Base-by-base conservation (phyloP, 2,113 vertebrate species). In the Cyanoderma ruficeps region DNA sequence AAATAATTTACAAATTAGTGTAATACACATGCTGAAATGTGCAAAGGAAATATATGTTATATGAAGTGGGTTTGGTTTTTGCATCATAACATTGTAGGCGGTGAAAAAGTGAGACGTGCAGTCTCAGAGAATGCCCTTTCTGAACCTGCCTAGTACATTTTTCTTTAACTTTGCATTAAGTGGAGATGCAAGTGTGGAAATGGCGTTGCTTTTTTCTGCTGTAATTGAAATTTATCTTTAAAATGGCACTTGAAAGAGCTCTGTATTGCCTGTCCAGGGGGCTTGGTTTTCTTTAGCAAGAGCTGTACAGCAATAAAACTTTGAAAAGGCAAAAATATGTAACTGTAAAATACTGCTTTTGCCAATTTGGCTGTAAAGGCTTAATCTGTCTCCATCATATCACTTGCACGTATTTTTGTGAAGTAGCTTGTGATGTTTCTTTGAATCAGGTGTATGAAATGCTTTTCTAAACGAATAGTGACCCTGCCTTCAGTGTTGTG, bases 51-150 rank as follows among this genome's bases (percentile, higher is more conserved):
- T 23, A 9, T 1, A 0, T 0, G 0, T 42, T 59, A 25, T 11
- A 20, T n/a, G 15, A 55, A 28, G 14, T 24, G 10, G 30, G 44
- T 27, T 64, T 47, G 12, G 1, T 2, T 63, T 85, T 77, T 74
- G 55, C 19, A 5, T 50, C 4, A 0, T 24, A 28, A 13, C 16
- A 53, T 27, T 10, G 13, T 10, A 69, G 39, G 41, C 9, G 4
- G 30, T 49, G 49, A 53, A 87, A 39, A 83, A 81, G 7, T 18
- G 52, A 42, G 19, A 41, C 57, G 47, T 67, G 9, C 25, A 37
- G 10, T 17, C 21, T 52, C 39, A 39, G 72, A 68, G 53, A 25
- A 30, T 35, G 44, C n/a, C 22, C 23, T 35, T 47, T 44, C 37
- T 55, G 13, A 49, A 8, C 33, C 24, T 74, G 87, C 22, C 20